Conservation (phyloP, 2,113 vertebrate genomes). For the Lepidothrix coronata region DNA sequence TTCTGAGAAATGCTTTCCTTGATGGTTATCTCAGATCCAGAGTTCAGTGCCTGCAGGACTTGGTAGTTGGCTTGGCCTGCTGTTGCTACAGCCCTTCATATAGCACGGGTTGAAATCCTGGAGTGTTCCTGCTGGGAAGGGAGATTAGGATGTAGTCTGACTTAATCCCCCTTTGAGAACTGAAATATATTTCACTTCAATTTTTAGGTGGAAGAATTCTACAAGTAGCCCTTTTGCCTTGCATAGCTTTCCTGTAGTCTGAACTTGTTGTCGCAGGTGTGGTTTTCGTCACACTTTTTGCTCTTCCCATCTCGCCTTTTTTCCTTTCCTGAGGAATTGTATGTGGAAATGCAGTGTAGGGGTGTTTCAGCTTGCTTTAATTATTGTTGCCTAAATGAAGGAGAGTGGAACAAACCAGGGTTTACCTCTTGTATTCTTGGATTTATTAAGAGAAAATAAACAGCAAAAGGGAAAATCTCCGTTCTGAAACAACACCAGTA, state of each 20-base stretch:
- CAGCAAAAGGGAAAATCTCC: background rate
- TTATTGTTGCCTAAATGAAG: background rate
- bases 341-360: background rate
- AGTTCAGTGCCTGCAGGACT: background rate
- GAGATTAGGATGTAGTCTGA: background rate
- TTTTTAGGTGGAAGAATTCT: background rate
- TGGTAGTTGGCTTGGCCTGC: background rate
- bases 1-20: background rate
- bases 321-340: background rate
- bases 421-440: background rate
- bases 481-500: background rate
- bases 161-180: background rate
- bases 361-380: background rate
- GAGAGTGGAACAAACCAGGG: background rate
- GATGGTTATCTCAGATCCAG: background rate
- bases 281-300: background rate
- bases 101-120: background rate
- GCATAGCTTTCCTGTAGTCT: background rate
- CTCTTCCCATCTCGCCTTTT: background rate
- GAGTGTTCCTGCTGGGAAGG: background rate
- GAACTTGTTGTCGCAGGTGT: background rate
- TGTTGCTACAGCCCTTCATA: background rate
- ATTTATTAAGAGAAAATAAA: background rate
- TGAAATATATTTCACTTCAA: too few relatives aligned
- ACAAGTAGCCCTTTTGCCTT: background rate